Base-by-base conservation (phyloP, 92 coral and sea anemone species). In the Palythoa grandis region DNA sequence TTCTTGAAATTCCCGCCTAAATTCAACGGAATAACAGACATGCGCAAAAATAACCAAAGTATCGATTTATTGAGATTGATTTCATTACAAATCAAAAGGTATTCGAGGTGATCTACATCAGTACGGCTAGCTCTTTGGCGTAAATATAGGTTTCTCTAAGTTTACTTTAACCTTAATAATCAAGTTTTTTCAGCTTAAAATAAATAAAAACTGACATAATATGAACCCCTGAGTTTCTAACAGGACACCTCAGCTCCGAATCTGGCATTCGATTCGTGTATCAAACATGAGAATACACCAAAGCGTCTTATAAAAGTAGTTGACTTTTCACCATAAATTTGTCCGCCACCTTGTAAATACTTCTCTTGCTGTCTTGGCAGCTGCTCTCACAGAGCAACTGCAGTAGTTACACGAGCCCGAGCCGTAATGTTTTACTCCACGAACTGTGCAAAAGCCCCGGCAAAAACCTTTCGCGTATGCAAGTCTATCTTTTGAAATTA, bases 1-100 rank as follows among this genome's bases (percentile, higher is more conserved):
- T 60, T 15, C 67, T 60, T 78, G 52, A 78, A 78, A 56, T 13
- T 78, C 71, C 83, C 83, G 71, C 83, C 83, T 78, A 78, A 78
- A 78, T 65, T 78, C 40, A 68, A 68, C 72, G 72, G 0, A 68
- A 68, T 68, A 25, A 68, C 72, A 68, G 72, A 68, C 72, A 68
- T 68, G 72, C 72, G 72, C 72, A 68, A 68, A 68, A 68, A 68
- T 24, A 23, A 39, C 39, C 72, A 68, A 68, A 68, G 72, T 29
- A 68, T 68, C 43, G 40, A 68, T 68, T 68, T 68, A 68, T 68
- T 22, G 12, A 68, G 43, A 69, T 11, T 35, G 73, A 35, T 29
- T 69, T 69, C 14, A 9, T 69, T 69, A 69, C 73, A 69, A 29
- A 69, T 69, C 14, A 11, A 39, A 69, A 69, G 73, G 24, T 69